Percentiles rank a stretch among this genome's conserved stretches.
These are phyloP conservation scores for Moxostoma hubbsi DNA, from an alignment of 2,797 vertebrate species.

Conservation along the genomic window DNA sequence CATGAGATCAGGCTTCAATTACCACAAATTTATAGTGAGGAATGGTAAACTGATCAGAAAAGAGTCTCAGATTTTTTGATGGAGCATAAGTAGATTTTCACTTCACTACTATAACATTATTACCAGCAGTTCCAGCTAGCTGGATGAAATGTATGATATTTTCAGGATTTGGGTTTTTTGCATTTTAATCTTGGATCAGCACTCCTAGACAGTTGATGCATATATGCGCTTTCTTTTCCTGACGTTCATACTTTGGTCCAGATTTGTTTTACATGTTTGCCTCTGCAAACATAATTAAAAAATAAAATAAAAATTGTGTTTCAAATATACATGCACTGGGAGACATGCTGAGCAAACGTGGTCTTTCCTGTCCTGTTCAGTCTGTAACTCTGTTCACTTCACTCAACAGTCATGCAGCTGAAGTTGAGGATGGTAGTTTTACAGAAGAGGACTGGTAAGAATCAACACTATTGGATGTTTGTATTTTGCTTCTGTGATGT, in stretches of 20 bases:
- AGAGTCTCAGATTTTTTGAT: too few species aligned
- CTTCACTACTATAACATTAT: too few species aligned
- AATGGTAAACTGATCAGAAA: too few species aligned
- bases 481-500: constrained; percentile 71
- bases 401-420: constrained; percentile 89
- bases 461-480: constrained; percentile 62
- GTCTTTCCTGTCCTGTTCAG: constrained; percentile 21
- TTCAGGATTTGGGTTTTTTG: too few species aligned
- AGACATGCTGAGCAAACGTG: constrained; percentile 4
- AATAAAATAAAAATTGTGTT: background rate
- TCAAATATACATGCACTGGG: background rate
- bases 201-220: background rate
- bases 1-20: too few species aligned
- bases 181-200: background rate
- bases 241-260: background rate
- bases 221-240: background rate
- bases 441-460: constrained; percentile 95
- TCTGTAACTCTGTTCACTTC: constrained; percentile 69
- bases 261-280: constrained; percentile 9
- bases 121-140: too few species aligned
- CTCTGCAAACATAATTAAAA: background rate
- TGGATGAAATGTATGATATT: too few species aligned
- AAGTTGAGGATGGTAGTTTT: constrained; percentile 92
- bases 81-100: too few species aligned
- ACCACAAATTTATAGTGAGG: too few species aligned